Base-by-base conservation (phyloP, 2,888 invertebrate species). In the Drosophila formosana region DNA sequence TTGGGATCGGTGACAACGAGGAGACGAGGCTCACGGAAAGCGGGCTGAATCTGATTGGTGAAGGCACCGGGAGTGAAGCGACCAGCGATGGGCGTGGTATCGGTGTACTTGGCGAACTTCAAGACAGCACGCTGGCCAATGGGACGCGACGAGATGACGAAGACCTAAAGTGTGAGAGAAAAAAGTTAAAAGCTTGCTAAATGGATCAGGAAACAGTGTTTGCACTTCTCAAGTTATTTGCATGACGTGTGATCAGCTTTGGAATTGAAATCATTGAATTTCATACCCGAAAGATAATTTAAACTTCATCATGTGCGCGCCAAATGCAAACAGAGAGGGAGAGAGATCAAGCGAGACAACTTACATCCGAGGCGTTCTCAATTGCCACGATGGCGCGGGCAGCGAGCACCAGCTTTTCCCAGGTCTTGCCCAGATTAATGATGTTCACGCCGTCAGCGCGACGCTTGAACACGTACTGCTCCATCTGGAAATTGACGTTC, bases 11-110 rank as follows among this genome's bases (percentile, higher is more conserved):
- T 96, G 43, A 99, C 98, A 72, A 99, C 97, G 93, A 99, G 93
- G 50, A 99, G 95, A 91, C 99, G 96, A 5, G 99, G 99, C 93
- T 99, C 99, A 90, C 99, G 96, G 95, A 99, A 99, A 87, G 99
- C 99, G 91, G 98, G 97, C 95, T 98, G 95, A 84, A 96, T 95
- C 93, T 98, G 98, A 94, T 98, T 98, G 91, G 98, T 99, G 93
- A 99, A 98, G 11, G 98, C 98, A 94, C 99, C 99, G 92, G 99
- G 99, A 53, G 99, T 99, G 94, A 99, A 99, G 90, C 99, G 96
- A 86, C 99, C 99, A 92, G 99, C 99, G 93, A 99, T 98, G 30
- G 99, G 98, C 0, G 98, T 99, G 53, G 99, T 98, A 58, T 99
- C 99, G 78, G 99, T 99, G 92, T 99, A 97, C 39, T 97, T 96